Base-by-base conservation (phyloP, 2,113 vertebrate genomes). In the Cygnus buccinator region DNA sequence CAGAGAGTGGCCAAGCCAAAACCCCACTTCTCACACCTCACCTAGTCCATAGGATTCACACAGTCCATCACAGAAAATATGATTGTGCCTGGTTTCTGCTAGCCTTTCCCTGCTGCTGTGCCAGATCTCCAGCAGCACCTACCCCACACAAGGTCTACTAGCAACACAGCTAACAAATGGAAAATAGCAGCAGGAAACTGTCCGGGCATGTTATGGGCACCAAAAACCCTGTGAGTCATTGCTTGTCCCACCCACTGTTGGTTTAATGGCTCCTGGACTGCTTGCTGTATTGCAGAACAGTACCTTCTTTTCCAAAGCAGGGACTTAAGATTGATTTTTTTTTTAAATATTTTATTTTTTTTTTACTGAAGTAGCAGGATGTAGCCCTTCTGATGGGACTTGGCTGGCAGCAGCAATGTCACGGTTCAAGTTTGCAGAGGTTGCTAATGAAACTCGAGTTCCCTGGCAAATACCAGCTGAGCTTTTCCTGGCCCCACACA, bases 61-160 rank as follows among this genome's bases (percentile, higher is more conserved):
- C 0, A 1, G 12, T 0, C 0, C 17, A 29, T 10, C 3, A 3
- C 61, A 31, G 84, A 39, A 87, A 89, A 61, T 9, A 2, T 3
- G 5, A 35, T 23, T 35, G 22, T 23, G 52, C 52, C 10, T 35
- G 28, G 22, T 9, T 13, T 71, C 62, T 63, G 48, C 35, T 70
- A 61, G n/a, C 22, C 70, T n/a, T 71, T 41, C 37, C 71, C 77
- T 33, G 46, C 39, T 78, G 37, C 43, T 54, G 70, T 39, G 29
- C 37, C 48, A 52, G 70, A 16, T 18, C 16, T 44, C 68, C 61
- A 35, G 20, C 43, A 61, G 84, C 37, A 12, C 28, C 22, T 35
- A 25, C 21, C 37, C 28, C 19, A 13, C 52, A n/a, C 25, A 1
- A 7, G 70, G 10, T 43, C 28, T 3, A 2, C 14, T 10, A 37